Evolutionary conservation across 2,113 vertebrate genomes (phyloP).

Genomic region (Melierax canorus): DNA sequence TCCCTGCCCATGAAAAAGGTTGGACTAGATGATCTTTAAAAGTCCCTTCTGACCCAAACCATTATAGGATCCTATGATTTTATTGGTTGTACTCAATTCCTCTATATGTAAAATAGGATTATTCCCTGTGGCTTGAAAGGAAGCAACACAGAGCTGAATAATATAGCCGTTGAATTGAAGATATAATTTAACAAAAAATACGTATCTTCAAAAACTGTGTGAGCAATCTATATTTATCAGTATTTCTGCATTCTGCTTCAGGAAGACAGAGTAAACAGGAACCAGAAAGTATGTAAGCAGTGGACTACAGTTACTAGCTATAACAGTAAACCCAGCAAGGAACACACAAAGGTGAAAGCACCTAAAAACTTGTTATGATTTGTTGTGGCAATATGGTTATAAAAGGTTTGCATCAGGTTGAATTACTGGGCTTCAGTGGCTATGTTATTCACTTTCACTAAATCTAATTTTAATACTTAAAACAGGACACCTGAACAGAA

Average conservation of each 20-base stretch:
- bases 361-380: neutral
- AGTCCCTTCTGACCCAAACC: neutral
- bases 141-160: neutral
- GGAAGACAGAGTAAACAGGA: neutral
- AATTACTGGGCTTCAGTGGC: neutral
- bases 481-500: neutral
- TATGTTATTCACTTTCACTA: neutral
- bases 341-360: neutral
- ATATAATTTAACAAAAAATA: neutral
- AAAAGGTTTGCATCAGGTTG: neutral
- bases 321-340: neutral
- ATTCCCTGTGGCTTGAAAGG: neutral
- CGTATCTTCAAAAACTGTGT: neutral
- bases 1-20: neutral
- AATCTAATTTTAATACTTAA: neutral
- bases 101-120: neutral
- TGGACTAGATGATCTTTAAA: neutral
- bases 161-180: neutral
- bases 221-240: neutral
- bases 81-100: neutral
- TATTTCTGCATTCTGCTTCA: neutral
- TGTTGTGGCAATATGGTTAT: neutral
- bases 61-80: neutral
- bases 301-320: neutral
- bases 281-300: neutral